Percentiles rank a stretch among this genome's conserved stretches.
phyloP scores from a whole-genome alignment of 1,140 invertebrate genomes.

The Rhopalosiphum padi region DNA sequence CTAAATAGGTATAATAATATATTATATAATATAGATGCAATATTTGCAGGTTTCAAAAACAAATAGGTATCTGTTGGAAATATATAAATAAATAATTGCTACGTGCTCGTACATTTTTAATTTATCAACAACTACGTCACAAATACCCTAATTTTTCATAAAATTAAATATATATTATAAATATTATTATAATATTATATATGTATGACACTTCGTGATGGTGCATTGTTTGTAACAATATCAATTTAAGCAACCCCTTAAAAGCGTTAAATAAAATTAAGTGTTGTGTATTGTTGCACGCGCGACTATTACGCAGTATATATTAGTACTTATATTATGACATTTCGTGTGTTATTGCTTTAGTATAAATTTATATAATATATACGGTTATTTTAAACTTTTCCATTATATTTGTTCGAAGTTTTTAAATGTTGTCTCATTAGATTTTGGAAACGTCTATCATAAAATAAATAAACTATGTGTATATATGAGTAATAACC shows the following conservation, averaged over 20 bases:
- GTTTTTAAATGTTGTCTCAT: background rate
- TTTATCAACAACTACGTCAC: background rate
- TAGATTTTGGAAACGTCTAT: background rate
- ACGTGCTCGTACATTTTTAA: background rate
- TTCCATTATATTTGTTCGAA: background rate
- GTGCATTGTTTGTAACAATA: background rate
- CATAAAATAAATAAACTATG: background rate
- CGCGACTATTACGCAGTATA: background rate
- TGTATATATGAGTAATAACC: too few relatives aligned
- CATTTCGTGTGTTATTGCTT: background rate
- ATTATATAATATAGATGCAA: background rate
- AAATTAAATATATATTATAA: too few relatives aligned
- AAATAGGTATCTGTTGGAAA: background rate
- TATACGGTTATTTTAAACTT: background rate
- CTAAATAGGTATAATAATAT: background rate
- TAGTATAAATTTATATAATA: background rate
- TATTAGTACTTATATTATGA: background rate
- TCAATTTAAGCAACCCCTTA: background rate
- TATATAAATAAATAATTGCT: slow-evolving; percentile 9
- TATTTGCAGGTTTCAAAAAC: background rate
- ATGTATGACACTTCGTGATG: background rate
- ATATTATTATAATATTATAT: background rate
- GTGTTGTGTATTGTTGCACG: background rate
- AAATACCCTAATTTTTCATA: background rate
- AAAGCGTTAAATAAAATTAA: background rate